A percentile compares a stretch with the other conserved stretches of the same genome.
These are phyloP conservation scores for Acrocephalus kingi DNA, from an alignment of 2,113 vertebrate genomes.

Conservation along the genomic window DNA sequence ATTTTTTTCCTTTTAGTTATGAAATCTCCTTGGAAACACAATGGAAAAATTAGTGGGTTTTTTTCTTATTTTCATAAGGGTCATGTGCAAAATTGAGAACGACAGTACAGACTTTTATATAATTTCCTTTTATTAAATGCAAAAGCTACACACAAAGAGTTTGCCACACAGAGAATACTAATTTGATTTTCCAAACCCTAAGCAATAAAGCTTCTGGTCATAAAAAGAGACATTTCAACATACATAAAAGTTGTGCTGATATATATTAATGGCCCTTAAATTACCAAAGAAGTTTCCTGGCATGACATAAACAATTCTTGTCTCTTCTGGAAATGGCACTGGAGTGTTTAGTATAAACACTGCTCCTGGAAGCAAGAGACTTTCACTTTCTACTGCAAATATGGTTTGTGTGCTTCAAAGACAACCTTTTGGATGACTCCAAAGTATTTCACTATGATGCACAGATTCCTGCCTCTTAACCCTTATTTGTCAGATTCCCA, in stretches of 20 bases:
- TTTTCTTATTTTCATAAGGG: constrained; percentile 40
- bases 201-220: neutral
- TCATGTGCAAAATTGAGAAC: constrained; percentile 12
- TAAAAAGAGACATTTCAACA: neutral
- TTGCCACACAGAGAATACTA: neutral
- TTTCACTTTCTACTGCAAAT: neutral
- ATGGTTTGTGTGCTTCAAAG: neutral
- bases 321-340: neutral
- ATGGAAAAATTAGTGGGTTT: neutral
- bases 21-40: constrained; percentile 5
- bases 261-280: constrained; percentile 3
- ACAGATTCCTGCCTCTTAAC: neutral
- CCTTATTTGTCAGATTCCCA: neutral
- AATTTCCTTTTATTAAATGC: constrained; percentile 25
- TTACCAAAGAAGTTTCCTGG: neutral
- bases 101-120: constrained; percentile 8
- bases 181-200: neutral
- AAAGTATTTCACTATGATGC: neutral
- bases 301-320: neutral
- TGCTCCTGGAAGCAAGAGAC: neutral
- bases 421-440: neutral
- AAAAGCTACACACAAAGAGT: constrained; percentile 17
- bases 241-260: neutral
- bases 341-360: neutral
- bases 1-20: neutral